These are phyloP conservation scores for Pyxicephalus adspersus DNA, from an alignment of 2,113 vertebrate genomes.

Conservation along the genomic window DNA sequence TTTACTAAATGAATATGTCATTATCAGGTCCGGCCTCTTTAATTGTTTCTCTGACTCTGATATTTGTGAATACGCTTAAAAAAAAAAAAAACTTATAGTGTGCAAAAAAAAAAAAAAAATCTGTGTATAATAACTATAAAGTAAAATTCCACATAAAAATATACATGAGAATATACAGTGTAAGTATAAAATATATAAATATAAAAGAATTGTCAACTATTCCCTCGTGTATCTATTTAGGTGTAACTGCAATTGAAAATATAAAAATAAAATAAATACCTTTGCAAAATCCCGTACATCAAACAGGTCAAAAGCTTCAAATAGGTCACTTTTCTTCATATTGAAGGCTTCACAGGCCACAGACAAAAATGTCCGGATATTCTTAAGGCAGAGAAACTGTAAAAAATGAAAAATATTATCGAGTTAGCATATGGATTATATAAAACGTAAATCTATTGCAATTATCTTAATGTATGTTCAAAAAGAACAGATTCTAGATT, in stretches of 20 bases:
- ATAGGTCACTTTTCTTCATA: slow-evolving; percentile 96
- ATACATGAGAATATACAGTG: background rate
- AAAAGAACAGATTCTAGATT: too few relatives aligned
- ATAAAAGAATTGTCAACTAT: background rate
- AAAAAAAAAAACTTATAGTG: too few relatives aligned
- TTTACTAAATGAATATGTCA: too few relatives aligned
- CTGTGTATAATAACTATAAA: too few relatives aligned
- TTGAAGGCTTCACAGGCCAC: slow-evolving; percentile 88
- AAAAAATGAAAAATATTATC: background rate
- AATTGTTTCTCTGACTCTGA: too few relatives aligned
- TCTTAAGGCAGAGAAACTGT: slow-evolving; percentile 98
- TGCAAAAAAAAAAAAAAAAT: too few relatives aligned
- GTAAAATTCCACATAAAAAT: too few relatives aligned
- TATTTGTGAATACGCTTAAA: too few relatives aligned
- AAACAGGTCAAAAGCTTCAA: slow-evolving; percentile 97
- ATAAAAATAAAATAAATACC: slow-evolving; percentile 71
- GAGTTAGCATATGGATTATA: background rate
- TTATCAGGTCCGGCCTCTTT: too few relatives aligned
- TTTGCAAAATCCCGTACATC: slow-evolving; percentile 97
- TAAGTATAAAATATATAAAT: background rate
- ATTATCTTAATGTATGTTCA: too few relatives aligned
- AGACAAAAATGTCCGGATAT: slow-evolving; percentile 92
- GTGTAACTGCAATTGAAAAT: background rate
- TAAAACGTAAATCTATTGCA: too few relatives aligned
- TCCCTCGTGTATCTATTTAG: background rate